These are phyloP conservation scores for Rhynchonycteris naso DNA, from an alignment of 2,797 vertebrate species.

Conservation along the genomic window DNA sequence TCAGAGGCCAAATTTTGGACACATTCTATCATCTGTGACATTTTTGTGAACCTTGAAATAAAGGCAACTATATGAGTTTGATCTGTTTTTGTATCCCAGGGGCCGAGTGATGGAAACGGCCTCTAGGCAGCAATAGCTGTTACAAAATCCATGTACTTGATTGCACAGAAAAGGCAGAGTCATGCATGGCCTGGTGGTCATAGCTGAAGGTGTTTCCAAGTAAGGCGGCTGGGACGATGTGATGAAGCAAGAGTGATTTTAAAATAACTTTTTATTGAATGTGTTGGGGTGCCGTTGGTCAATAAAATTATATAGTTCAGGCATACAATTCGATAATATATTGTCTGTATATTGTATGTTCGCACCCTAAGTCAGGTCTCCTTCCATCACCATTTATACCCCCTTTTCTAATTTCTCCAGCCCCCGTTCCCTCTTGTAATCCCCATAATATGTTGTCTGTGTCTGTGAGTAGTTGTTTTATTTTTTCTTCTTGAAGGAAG, in stretches of 20 bases:
- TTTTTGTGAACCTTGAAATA: constrained; percentile 23
- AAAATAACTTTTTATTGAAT: too few species aligned
- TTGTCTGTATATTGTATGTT: too few species aligned
- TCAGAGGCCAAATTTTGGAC: neutral
- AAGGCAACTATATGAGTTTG: neutral
- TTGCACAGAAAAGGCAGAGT: neutral
- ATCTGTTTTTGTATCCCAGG: neutral
- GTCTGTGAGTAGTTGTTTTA: too few species aligned
- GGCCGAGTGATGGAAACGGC: neutral
- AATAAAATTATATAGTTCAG: too few species aligned
- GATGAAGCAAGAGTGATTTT: neutral
- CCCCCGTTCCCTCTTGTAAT: too few species aligned
- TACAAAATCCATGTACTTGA: neutral
- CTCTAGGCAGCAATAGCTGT: neutral
- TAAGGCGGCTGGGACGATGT: neutral
- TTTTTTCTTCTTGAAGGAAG: too few species aligned
- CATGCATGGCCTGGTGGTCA: neutral
- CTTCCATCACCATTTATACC: too few species aligned
- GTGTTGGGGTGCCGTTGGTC: too few species aligned
- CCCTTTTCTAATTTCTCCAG: too few species aligned
- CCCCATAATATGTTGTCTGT: too few species aligned
- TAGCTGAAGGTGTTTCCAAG: neutral
- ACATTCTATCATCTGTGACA: neutral
- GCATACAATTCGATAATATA: too few species aligned
- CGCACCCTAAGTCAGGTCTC: too few species aligned